Evolutionary conservation across 2,888 invertebrate genomes (phyloP).

Genomic region (Macrophya alboannulata): DNA sequence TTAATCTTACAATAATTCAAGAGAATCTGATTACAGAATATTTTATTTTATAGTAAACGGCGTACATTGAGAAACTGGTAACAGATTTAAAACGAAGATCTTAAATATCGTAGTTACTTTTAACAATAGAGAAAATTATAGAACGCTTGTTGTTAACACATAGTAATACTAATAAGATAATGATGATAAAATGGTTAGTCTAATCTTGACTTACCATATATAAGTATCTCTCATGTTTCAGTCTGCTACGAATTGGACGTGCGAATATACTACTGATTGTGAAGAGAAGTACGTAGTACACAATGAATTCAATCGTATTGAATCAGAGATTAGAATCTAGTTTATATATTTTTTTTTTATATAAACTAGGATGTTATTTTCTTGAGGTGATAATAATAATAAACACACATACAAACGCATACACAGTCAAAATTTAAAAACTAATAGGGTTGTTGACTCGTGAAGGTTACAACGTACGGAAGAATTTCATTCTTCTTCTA

Average conservation of each 20-base stretch:
- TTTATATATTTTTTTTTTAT: not conserved
- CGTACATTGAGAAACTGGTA: not conserved
- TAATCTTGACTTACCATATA: not conserved
- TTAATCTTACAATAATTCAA: not conserved
- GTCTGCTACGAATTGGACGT: not conserved
- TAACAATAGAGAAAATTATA: not conserved
- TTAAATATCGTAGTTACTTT: not conserved
- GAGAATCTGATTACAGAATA: not conserved
- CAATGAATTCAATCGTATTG: not conserved
- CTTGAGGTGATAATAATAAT: not conserved
- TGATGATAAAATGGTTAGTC: not conserved
- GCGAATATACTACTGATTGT: not conserved
- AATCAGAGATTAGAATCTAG: not conserved
- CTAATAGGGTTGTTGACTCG: constrained; percentile 37
- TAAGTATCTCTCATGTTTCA: not conserved
- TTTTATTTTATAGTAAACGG: not conserved
- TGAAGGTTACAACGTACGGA: not conserved
- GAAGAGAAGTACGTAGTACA: not conserved
- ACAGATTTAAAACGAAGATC: not conserved
- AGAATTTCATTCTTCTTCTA: not conserved
- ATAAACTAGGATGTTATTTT: not conserved
- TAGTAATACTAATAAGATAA: not conserved
- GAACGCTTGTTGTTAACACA: not conserved
- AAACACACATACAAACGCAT: not conserved
- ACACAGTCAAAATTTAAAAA: not conserved